These are phyloP conservation scores for Oxyscelio sp. DNA, from an alignment of 2,888 invertebrate genomes.

Conservation along the genomic window DNA sequence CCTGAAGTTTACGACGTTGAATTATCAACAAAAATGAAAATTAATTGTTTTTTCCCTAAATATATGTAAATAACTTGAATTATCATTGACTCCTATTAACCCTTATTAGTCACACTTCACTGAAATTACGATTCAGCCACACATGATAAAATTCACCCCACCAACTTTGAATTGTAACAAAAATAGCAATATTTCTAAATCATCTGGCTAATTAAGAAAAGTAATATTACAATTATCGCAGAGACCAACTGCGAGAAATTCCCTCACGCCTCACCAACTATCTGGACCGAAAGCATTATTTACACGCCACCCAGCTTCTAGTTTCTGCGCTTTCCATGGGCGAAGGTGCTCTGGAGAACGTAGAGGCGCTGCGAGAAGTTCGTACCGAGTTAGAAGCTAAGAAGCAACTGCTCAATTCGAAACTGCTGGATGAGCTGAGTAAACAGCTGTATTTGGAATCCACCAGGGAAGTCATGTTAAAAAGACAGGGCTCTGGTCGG, in stretches of 20 bases:
- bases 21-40: too few species aligned
- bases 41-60: too few species aligned
- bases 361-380: constrained; percentile 95
- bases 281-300: constrained; percentile 93
- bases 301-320: constrained; percentile 95
- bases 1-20: too few species aligned
- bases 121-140: too few species aligned
- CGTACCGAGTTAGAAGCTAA: constrained; percentile 92
- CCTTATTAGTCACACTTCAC: too few species aligned
- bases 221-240: too few species aligned
- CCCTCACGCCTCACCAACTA: constrained; percentile 91
- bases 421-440: constrained; percentile 92
- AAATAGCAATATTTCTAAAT: too few species aligned
- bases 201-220: too few species aligned
- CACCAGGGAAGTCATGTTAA: constrained; percentile 89
- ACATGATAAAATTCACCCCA: too few species aligned
- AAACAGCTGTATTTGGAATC: constrained; percentile 92
- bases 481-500: constrained; percentile 91
- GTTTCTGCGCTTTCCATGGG: constrained; percentile 92
- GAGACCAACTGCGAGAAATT: constrained; percentile 93
- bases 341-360: constrained; percentile 93
- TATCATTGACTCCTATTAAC: too few species aligned
- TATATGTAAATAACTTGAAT: too few species aligned
- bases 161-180: too few species aligned
- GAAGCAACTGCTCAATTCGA: constrained; percentile 92